phyloP scores from a whole-genome alignment of 30 jellyfish, hydroid and myxozoan species.

The Sanderia malayensis region DNA sequence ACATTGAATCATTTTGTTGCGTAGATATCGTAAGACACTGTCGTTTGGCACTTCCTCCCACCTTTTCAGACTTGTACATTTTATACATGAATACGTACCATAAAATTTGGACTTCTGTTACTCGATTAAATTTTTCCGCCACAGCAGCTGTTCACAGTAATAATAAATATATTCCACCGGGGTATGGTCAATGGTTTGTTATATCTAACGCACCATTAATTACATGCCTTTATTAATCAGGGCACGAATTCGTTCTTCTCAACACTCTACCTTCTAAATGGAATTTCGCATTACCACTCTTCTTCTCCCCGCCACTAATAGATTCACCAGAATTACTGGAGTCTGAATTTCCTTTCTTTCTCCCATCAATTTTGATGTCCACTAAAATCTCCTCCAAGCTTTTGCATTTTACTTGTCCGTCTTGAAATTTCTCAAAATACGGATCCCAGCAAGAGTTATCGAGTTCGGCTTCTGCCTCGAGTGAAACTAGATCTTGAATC shows the following conservation, averaged over 20 bases:
- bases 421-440: slow-evolving; percentile 35
- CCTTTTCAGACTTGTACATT: no score
- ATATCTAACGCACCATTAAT: no score
- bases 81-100: no score
- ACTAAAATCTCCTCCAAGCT: background rate
- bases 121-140: no score
- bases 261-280: background rate
- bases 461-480: slow-evolving; percentile 22
- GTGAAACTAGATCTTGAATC: background rate
- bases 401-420: background rate
- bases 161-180: no score
- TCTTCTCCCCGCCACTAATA: background rate
- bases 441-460: slow-evolving; percentile 61
- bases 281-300: background rate
- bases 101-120: no score
- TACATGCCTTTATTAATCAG: no score
- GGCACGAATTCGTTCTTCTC: slow-evolving; percentile 3
- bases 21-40: no score
- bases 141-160: no score
- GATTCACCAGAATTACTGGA: background rate
- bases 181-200: no score
- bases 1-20: no score
- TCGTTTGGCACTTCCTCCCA: no score
- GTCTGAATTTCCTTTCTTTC: background rate
- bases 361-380: background rate